Conservation (phyloP, 2,797 vertebrate genomes). For the Rhadinocentrus ornatus region DNA sequence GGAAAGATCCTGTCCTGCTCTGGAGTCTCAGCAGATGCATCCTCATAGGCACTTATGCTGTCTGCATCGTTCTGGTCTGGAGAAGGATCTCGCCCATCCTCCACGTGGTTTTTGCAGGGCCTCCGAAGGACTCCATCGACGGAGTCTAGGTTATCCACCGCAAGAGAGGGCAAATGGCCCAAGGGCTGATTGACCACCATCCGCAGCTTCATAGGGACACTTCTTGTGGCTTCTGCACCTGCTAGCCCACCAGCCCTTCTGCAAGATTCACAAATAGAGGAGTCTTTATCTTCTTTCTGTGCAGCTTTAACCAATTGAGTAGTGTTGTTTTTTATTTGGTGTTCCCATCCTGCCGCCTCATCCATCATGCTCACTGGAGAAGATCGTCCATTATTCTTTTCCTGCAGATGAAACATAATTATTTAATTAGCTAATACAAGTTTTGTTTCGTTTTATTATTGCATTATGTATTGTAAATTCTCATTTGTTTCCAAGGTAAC, state of each 20-base stretch:
- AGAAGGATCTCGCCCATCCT: slow-evolving; percentile 40
- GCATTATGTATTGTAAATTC: neutral
- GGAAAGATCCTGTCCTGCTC: slow-evolving; percentile 63
- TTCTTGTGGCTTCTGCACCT: slow-evolving; percentile 16
- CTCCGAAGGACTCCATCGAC: slow-evolving; percentile 65
- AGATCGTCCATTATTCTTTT: slow-evolving; percentile 39
- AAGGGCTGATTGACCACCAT: slow-evolving; percentile 51
- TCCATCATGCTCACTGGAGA: slow-evolving; percentile 27
- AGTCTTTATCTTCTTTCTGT: slow-evolving; percentile 12
- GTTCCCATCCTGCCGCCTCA: neutral
- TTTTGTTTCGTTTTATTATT: neutral
- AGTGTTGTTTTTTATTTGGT: slow-evolving; percentile 17
- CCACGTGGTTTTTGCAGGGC: slow-evolving; percentile 24
- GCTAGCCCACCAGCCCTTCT: slow-evolving; percentile 5
- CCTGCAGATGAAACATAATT: slow-evolving; percentile 62
- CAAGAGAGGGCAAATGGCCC: slow-evolving; percentile 56
- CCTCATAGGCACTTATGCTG: slow-evolving; percentile 78
- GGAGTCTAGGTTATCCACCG: slow-evolving; percentile 23
- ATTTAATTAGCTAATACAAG: neutral
- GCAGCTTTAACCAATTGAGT: slow-evolving; percentile 3
- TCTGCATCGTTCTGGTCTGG: slow-evolving; percentile 71
- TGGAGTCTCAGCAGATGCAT: slow-evolving; percentile 71
- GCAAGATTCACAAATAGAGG: slow-evolving; percentile 7
- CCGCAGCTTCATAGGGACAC: slow-evolving; percentile 30
- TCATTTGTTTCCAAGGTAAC: neutral